A percentile compares a stretch with the other conserved stretches of the same genome.
Conservation (phyloP, 2,113 vertebrate genomes). For the Tiliqua scincoides region DNA sequence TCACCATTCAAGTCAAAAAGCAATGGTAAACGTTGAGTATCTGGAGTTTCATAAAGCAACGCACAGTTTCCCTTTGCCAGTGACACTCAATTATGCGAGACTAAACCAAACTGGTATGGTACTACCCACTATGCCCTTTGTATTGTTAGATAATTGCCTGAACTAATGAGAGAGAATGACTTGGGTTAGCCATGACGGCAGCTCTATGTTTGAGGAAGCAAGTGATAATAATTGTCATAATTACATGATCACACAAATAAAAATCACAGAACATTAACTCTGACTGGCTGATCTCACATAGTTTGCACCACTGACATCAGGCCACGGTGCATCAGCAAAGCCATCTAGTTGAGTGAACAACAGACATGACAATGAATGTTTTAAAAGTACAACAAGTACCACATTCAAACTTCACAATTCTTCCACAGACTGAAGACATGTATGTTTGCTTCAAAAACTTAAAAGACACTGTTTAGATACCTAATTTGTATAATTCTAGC, state of each 20-base stretch:
- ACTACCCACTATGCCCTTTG: neutral
- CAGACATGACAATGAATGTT: neutral
- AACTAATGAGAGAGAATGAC: neutral
- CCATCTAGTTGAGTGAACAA: neutral
- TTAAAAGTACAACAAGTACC: neutral
- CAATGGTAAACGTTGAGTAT: neutral
- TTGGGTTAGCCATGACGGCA: neutral
- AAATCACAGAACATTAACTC: neutral
- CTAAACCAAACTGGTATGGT: neutral
- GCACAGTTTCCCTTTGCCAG: fast-evolving
- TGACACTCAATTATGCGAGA: neutral
- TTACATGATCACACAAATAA: neutral
- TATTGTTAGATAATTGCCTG: neutral
- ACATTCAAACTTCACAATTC: neutral
- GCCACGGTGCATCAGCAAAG: neutral
- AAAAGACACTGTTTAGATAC: too few relatives aligned
- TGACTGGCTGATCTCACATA: neutral
- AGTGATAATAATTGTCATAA: neutral
- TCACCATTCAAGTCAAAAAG: fast-evolving
- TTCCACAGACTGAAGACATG: neutral
- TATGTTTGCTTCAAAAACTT: neutral
- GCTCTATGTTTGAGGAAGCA: neutral
- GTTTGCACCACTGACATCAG: neutral
- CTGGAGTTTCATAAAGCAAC: neutral
- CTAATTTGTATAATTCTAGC: too few relatives aligned